Percentiles rank a stretch among this genome's conserved stretches.
phyloP scores from a whole-genome alignment of 2,113 vertebrate species.

The Campylomormyrus numenius region DNA sequence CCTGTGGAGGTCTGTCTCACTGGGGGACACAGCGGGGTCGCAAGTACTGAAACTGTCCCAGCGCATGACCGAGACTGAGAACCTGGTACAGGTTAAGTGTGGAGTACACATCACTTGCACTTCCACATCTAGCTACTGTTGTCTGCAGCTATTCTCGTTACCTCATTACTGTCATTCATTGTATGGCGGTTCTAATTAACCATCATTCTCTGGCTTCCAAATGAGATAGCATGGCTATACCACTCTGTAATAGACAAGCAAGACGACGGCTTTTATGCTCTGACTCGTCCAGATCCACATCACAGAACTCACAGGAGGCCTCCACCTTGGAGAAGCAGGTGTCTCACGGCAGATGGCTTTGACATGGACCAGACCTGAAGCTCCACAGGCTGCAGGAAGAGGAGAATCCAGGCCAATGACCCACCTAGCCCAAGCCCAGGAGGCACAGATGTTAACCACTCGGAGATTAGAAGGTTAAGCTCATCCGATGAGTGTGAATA shows the following conservation, averaged over 20 bases:
- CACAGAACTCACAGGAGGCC: not conserved
- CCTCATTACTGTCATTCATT: not conserved
- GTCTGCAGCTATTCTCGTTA: not conserved
- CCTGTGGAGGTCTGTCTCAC: not conserved
- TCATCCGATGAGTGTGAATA: not conserved
- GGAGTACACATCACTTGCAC: not conserved
- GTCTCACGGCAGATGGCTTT: not conserved
- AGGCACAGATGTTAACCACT: slow-evolving; percentile 3
- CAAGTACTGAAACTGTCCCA: not conserved
- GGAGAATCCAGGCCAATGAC: not conserved
- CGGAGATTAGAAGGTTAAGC: not conserved
- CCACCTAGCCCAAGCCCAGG: not conserved
- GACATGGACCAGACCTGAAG: not conserved
- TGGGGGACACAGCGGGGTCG: not conserved
- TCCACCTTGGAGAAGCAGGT: not conserved
- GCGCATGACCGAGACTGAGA: not conserved
- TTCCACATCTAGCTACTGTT: not conserved
- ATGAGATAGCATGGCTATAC: not conserved
- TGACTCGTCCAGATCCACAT: not conserved
- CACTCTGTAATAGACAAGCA: not conserved
- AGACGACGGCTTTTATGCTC: not conserved
- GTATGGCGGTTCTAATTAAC: not conserved
- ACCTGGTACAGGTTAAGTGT: not conserved
- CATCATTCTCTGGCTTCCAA: not conserved
- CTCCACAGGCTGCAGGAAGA: not conserved